Percentiles rank a stretch among this genome's conserved stretches.
Evolutionary conservation across 2,888 invertebrate genomes (phyloP).

Genomic region (Spodoptera picta): DNA sequence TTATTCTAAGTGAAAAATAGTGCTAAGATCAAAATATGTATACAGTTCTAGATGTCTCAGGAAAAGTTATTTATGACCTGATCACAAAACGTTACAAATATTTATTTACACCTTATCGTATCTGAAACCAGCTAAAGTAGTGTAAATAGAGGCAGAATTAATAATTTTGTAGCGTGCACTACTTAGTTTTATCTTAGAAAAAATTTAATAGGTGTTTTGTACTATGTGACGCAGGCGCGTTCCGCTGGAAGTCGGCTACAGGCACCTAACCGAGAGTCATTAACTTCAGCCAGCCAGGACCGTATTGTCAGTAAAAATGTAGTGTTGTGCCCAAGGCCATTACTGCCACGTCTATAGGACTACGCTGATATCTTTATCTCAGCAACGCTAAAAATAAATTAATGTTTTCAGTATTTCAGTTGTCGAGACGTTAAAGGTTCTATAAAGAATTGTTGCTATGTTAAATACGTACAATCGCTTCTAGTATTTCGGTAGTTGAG

Average conservation of each 20-base stretch:
- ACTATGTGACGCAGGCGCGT: constrained; percentile 45
- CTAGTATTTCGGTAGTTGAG: too few species aligned
- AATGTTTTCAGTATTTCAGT: constrained; percentile 11
- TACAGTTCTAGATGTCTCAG: too few species aligned
- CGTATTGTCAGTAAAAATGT: constrained; percentile 34
- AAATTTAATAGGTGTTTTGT: constrained; percentile 13
- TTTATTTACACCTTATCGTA: too few species aligned
- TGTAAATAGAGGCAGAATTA: constrained; percentile 5
- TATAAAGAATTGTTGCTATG: too few species aligned
- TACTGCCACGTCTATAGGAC: constrained; percentile 15
- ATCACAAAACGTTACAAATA: too few species aligned
- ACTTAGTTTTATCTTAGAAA: constrained; percentile 6
- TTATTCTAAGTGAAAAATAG: too few species aligned
- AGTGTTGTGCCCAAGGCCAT: constrained; percentile 25
- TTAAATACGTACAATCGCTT: too few species aligned
- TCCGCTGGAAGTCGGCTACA: constrained; percentile 36
- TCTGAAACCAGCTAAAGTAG: neutral
- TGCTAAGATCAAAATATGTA: too few species aligned
- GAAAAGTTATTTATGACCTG: too few species aligned
- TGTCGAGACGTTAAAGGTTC: neutral
- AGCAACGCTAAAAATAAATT: constrained; percentile 10
- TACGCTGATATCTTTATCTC: constrained; percentile 6
- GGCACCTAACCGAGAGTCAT: constrained; percentile 41
- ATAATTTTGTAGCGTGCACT: constrained; percentile 6
- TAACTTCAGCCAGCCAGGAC: constrained; percentile 49